Base-by-base conservation (phyloP, 1,140 invertebrate species). In the Bombus huntii region DNA sequence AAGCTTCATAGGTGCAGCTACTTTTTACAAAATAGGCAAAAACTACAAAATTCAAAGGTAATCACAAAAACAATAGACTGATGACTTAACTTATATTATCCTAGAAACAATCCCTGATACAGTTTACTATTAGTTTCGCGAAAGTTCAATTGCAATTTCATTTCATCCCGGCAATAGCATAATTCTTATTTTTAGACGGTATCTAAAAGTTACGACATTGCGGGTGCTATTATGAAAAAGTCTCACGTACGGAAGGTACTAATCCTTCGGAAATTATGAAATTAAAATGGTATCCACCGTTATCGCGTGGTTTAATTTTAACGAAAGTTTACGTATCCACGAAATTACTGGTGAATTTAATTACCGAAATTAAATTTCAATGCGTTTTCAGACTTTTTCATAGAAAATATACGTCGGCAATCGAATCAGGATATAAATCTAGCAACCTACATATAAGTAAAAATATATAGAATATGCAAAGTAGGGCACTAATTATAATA, bases 261-360 rank as follows among this genome's bases (percentile, higher is more conserved):
- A 75, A 83, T 83, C 42, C 59, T 65, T 28, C 4, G 81, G 66
- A 75, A 76, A 83, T 75, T 83, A 76, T 83, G 72, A 62, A 83
- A 66, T 75, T 83, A 66, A 65, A 83, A 75, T 59, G 37, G 73
- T 53, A 66, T 28, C 59, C 39, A 22, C 15, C 47, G 39, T 53
- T 42, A 75, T 75, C 42, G 59, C 15, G 22, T 13, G 25, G 31
- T 34, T 83, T 53, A 74, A 66, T 53, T 83, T 25, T 18, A 66
- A 25, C 22, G 34, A 5, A 75, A 62, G 59, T 75, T 75, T 39
- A 66, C 15, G 42, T 65, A 53, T 13, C 59, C 59, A 5, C 15
- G 59, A 53, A 75, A 65, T 75, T 75, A 28, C 15, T 3, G 31
- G 2, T 25, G 42, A 39, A 75, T 75, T 68, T 75, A 65, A 75